Evolutionary conservation across 2,113 vertebrate species (phyloP), one percentile per base, ranked within the genome.

Genomic region (Pygoscelis adeliae): DNA sequence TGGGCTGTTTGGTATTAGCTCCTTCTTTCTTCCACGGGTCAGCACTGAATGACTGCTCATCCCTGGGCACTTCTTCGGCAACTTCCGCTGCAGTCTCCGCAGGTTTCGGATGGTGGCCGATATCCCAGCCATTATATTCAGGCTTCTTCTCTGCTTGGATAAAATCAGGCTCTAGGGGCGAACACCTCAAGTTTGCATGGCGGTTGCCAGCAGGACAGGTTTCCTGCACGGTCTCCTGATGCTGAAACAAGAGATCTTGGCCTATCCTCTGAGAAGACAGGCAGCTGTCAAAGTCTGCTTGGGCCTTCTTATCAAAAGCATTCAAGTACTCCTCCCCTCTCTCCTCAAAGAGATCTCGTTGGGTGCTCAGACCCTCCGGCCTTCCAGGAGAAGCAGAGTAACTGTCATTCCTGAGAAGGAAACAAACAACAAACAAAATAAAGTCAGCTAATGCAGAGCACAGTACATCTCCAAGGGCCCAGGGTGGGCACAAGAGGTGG

Each of bases 11-110:
- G 93, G 95, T 97, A 30, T 63, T 97, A 36, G 91, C 70, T 30
- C 97, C 98, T 27, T 99, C 99, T 72, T 99, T 99, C 95, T 99
- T 99, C 99, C 99, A 99, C 1, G 97, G 97, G 89, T 99, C 98
- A 15, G 97, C 76, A 27, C 79, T 96, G 36, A 98, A 98, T 1
- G 97, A 58, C 5, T 98, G 98, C 81, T 99, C 99, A 11, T 98
- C 99, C 63, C 46, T 96, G n/a, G 98, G 56, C 3, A 10, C 85
- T 27, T 99, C 99, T 13, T 98, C 98, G 5, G 98, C 97, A 9
- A 26, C 95, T 17, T 98, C 96, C 1, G 82, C 83, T 9, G 97
- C 91, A 25, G 98, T 81, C 29, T 99, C 98, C 0, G 85, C 32
- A 36, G 97, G 78, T 58, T 99, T 98, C 79, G 98, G 98, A 40